Evolutionary conservation across 35 echinoderm and acorn worm genomes (phyloP).

Genomic region (Patiria miniata): DNA sequence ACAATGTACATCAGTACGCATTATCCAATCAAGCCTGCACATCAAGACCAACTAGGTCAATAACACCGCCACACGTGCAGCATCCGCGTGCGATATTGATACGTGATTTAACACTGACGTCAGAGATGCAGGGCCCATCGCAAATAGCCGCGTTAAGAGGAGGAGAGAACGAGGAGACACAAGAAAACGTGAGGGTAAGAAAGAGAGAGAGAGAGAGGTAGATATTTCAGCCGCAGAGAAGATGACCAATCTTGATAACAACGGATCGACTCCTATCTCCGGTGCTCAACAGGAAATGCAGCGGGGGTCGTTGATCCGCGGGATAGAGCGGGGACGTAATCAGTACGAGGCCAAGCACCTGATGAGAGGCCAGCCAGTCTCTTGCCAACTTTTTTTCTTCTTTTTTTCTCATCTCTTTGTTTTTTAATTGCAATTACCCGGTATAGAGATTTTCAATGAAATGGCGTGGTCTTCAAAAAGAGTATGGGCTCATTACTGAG

Average conservation of each 20-base stretch:
- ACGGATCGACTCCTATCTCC: not conserved
- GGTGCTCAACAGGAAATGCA: slow-evolving; percentile 6
- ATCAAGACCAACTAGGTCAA: not conserved
- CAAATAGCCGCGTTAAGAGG: not conserved
- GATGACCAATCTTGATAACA: slow-evolving; percentile 23
- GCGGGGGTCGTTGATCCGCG: not conserved
- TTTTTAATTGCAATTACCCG: no score
- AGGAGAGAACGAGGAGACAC: no score
- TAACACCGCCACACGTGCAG: not conserved
- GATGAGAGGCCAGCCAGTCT: not conserved
- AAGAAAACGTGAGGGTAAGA: no score
- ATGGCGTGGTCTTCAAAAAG: no score
- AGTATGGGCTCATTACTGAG: no score
- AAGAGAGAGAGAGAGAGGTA: no score
- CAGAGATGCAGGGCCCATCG: not conserved
- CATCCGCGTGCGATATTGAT: no score
- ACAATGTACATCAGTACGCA: not conserved
- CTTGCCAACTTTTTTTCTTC: no score
- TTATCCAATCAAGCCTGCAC: no score
- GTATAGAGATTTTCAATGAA: no score
- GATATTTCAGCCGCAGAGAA: slow-evolving; percentile 7
- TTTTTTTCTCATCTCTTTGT: no score
- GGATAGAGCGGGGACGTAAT: not conserved
- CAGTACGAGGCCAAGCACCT: slow-evolving; percentile 12
- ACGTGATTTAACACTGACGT: slow-evolving; percentile 15